A percentile compares a stretch with the other conserved stretches of the same genome.
Evolutionary conservation across 92 coral and sea anemone genomes (phyloP).

Genomic region (Pocillopora grandis): DNA sequence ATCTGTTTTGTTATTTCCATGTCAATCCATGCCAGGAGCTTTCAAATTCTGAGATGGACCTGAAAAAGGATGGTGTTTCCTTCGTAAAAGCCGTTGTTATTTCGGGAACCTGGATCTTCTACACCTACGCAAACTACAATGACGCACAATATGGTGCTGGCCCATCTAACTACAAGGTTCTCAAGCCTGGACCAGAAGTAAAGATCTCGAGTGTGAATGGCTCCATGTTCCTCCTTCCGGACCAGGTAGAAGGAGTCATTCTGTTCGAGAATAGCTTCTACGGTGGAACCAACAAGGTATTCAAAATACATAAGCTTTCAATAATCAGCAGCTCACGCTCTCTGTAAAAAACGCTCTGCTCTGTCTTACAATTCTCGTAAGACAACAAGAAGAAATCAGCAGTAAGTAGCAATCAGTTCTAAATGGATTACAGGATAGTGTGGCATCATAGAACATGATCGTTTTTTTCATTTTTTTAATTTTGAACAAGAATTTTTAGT

Average conservation of each 20-base stretch:
- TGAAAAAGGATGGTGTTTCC: background rate
- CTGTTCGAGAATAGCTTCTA: background rate
- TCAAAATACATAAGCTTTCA: background rate
- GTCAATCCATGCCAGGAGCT: background rate
- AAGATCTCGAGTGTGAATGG: background rate
- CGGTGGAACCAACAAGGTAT: background rate
- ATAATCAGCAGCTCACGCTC: background rate
- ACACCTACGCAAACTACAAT: background rate
- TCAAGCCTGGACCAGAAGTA: background rate
- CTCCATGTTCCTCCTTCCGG: background rate
- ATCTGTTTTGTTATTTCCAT: background rate
- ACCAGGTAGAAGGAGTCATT: background rate
- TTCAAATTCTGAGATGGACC: background rate
- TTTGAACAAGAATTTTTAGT: no score
- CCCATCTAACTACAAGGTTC: background rate
- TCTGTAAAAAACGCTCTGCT: background rate
- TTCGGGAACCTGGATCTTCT: slow-evolving; percentile 13
- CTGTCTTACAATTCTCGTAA: background rate
- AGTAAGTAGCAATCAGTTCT: no score
- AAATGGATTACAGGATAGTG: no score
- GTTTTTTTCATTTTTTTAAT: no score
- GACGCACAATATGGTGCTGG: background rate
- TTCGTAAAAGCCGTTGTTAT: background rate
- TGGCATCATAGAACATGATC: no score
- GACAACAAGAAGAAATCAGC: no score